Evolutionary conservation across 2,888 invertebrate species (phyloP), one percentile per base, ranked within the genome.

Genomic region (Clivina fossor): DNA sequence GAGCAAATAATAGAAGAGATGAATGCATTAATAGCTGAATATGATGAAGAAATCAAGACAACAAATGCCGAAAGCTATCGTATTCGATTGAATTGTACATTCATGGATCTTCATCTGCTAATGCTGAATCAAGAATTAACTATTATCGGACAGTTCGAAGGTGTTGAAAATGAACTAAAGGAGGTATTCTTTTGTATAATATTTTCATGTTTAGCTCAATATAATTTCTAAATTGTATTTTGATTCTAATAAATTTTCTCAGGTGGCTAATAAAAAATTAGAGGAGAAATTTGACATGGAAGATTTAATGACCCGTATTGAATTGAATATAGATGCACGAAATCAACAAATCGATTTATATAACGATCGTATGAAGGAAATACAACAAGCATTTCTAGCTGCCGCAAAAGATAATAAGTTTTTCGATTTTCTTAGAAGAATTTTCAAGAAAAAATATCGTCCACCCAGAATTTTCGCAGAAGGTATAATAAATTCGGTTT

Each of bases 401-500:
- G 74, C 80, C 4, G 78, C 83, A 0, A 80, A 77, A 33, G 85
- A 88, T 49, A 86, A 87, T 66, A 90, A 88, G 68, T 93, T 88
- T 69, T 81, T 80, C 4, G 85, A 87, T 64, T 93, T 91, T 67
- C 71, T 94, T 33, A 80, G 82, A 15, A 83, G 85, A 65, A 90
- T 94, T 51, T 93, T 87, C 66, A 88, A 85, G 67, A 93, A 90
- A 69, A 90, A 88, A 66, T 89, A 85, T 65, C 86, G 86, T 59
- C 81, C 85, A 4, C 83, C 83, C 0, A 86, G 86, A 65, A 74
- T 75, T 1, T 74, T 67, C 43, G 77, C 78, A 3, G 78, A 78
- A 54, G 81, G 79, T 75, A 65, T 63, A n/a, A n/a, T n/a, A n/a
- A n/a, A n/a, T n/a, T n/a, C n/a, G n/a, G n/a, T n/a, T n/a, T n/a